phyloP scores from a whole-genome alignment of 2,113 vertebrate genomes.

The Delphinus delphis region DNA sequence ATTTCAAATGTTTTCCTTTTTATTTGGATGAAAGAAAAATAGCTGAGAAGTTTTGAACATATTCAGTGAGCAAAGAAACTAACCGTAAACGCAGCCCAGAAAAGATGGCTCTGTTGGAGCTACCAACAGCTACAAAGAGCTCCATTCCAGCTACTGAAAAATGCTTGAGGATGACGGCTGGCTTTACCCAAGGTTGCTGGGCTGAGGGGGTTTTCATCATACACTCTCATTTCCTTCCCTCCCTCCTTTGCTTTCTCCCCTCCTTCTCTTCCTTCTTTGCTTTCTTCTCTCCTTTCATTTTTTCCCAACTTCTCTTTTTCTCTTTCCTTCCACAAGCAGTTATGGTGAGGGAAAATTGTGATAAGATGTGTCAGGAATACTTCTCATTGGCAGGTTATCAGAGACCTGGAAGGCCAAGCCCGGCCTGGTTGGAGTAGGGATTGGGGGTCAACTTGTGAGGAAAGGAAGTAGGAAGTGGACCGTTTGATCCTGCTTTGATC shows the following conservation, averaged over 20 bases:
- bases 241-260: background rate
- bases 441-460: background rate
- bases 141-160: background rate
- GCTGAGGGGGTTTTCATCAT: background rate
- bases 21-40: conserved; percentile 7
- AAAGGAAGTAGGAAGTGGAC: background rate
- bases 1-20: background rate
- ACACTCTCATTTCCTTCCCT: background rate
- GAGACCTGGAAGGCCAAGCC: background rate
- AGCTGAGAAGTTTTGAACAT: background rate
- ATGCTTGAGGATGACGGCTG: background rate
- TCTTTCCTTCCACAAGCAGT: background rate
- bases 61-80: background rate
- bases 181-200: background rate
- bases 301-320: fast-evolving
- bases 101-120: background rate
- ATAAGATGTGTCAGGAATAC: background rate
- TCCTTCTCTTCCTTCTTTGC: background rate
- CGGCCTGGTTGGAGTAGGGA: background rate
- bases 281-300: background rate
- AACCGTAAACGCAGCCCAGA: background rate
- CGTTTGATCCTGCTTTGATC: background rate
- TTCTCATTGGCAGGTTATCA: background rate
- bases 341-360: background rate
- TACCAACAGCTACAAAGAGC: background rate